phyloP scores from a whole-genome alignment of 2,888 invertebrate species.

The Sminthurinus aureus region DNA sequence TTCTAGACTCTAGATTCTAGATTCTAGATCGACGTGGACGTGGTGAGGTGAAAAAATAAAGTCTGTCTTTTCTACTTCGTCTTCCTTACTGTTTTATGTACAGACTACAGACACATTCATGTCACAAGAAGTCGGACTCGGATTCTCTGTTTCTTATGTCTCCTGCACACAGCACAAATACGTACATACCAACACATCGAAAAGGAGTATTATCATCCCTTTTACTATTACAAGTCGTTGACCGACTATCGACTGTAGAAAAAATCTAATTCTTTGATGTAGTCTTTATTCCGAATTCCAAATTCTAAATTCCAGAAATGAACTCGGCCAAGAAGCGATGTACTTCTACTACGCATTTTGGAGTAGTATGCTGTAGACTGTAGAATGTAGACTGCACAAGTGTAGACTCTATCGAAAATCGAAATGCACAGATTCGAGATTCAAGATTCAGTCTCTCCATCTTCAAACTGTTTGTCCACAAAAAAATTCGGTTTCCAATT shows the following conservation, averaged over 20 bases:
- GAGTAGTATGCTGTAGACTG: too few relatives aligned
- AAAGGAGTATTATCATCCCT: not conserved
- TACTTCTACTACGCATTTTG: too few relatives aligned
- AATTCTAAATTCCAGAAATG: constrained; percentile 10
- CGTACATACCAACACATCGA: not conserved
- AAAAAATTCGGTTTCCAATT: not conserved
- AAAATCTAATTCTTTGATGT: constrained; percentile 32
- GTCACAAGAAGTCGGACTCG: too few relatives aligned
- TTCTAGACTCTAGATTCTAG: not conserved
- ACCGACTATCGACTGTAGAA: too few relatives aligned
- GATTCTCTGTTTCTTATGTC: not conserved
- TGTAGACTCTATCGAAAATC: too few relatives aligned
- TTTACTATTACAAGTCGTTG: constrained; percentile 18
- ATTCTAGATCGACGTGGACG: too few relatives aligned
- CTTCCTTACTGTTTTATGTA: too few relatives aligned
- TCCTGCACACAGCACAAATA: too few relatives aligned
- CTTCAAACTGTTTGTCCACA: not conserved
- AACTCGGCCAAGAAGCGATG: not conserved
- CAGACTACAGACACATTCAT: too few relatives aligned
- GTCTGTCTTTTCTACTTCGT: too few relatives aligned
- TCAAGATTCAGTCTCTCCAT: not conserved
- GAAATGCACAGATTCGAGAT: not conserved
- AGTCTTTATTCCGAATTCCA: constrained; percentile 11
- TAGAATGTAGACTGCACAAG: too few relatives aligned
- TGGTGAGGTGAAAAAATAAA: too few relatives aligned